These are phyloP conservation scores for Pelecanoides urinatrix DNA, from an alignment of 2,113 vertebrate species.

Conservation along the genomic window DNA sequence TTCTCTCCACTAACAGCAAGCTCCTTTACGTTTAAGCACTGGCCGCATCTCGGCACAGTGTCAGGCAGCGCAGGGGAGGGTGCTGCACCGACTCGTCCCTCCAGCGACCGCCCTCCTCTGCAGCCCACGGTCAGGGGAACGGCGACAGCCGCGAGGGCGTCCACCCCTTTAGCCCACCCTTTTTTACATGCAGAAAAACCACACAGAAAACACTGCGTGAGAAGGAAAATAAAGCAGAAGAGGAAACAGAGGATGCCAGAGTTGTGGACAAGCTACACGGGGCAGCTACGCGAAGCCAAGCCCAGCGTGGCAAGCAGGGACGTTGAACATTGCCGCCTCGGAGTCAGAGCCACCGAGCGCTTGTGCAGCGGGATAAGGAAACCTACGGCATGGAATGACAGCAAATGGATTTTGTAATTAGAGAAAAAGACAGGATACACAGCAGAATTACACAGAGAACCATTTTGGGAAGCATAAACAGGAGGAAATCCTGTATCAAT, in stretches of 20 bases:
- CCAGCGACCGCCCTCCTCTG: background rate
- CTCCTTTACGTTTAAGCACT: background rate
- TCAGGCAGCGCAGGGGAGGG: background rate
- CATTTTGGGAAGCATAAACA: background rate
- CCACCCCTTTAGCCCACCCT: background rate
- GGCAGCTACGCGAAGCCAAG: background rate
- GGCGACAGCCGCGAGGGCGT: background rate
- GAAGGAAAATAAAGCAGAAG: background rate
- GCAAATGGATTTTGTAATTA: background rate
- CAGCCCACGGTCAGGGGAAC: background rate
- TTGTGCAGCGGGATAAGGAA: background rate
- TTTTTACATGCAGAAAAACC: background rate
- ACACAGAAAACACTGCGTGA: fast-evolving
- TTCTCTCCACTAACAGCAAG: background rate
- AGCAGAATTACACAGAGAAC: background rate
- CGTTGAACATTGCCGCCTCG: background rate
- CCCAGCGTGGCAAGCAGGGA: background rate
- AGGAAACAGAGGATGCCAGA: background rate
- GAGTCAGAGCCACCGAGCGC: background rate
- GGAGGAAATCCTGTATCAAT: background rate
- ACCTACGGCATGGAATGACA: background rate
- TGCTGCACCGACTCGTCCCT: background rate
- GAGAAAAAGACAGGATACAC: background rate
- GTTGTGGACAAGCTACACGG: background rate
- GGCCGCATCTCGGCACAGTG: fast-evolving